phyloP scores from a whole-genome alignment of 1,140 invertebrate genomes.

The Euwallacea fornicatus region DNA sequence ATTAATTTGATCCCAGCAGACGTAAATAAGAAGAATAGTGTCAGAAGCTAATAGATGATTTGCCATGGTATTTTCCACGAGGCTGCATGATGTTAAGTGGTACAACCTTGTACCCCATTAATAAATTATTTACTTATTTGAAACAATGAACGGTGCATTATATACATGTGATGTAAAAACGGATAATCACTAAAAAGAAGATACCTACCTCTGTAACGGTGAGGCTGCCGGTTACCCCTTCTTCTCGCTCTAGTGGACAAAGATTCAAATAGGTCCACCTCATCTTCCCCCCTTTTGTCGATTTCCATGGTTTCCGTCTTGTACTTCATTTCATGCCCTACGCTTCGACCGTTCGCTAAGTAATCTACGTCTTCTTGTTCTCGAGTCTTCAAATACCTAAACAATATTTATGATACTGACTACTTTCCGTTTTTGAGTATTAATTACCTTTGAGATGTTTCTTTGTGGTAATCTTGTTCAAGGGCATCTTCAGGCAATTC shows the following conservation, averaged over 20 bases:
- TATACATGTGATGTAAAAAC: constrained; percentile 4
- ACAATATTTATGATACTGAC: constrained; percentile 13
- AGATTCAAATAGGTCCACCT: constrained; percentile 72
- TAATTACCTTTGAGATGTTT: constrained; percentile 58
- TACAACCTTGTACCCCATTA: background rate
- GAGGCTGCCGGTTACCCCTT: constrained; percentile 58
- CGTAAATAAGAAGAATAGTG: no score
- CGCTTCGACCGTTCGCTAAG: constrained; percentile 70
- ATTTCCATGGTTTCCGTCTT: constrained; percentile 77
- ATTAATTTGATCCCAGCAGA: no score
- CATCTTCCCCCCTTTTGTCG: constrained; percentile 70
- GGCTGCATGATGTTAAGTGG: background rate
- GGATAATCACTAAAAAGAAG: background rate
- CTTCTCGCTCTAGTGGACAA: constrained; percentile 71
- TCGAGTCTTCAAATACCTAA: constrained; percentile 49
- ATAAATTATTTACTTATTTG: no score
- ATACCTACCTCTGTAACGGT: constrained; percentile 47
- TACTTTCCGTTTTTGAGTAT: background rate
- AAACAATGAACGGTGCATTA: background rate
- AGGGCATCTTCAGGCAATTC: constrained; percentile 65
- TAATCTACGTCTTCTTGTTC: constrained; percentile 78
- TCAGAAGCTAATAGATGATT: no score
- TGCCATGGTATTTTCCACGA: no score
- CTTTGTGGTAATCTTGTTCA: constrained; percentile 56
- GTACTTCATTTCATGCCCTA: constrained; percentile 75